Base-by-base conservation (phyloP, 2,113 vertebrate species). In the Rhynchopsitta pachyrhyncha region DNA sequence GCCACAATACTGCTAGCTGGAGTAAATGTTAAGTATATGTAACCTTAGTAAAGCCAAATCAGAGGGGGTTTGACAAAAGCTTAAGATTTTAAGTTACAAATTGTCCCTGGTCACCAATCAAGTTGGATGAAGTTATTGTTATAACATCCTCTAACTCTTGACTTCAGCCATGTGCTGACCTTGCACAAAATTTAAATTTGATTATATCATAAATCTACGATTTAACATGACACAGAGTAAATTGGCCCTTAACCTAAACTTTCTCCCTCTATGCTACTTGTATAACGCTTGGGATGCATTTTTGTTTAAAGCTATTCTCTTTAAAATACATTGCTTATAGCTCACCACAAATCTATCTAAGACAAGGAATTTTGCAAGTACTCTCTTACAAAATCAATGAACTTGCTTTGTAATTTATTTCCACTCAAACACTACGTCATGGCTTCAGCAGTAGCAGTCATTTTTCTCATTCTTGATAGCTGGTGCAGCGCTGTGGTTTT, bases 161-260 rank as follows among this genome's bases (percentile, higher is more conserved):
- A 91, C 52, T 90, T 92, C 73, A 95, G 42, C 47, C 49, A 81
- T 0, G 16, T 80, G 18, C 85, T 84, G 57, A 90, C 46, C 62
- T 85, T 70, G 90, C 69, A 94, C 82, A 86, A 91, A 93, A 96
- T 97, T 59, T 94, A 69, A 82, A 87, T 86, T 75, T 83, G 15
- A 73, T 62, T 82, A 41, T 19, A 73, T 17, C 53, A 60, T 79
- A 59, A 66, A 78, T 46, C 9, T 81, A 13, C 50, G 47, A 62
- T 24, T 52, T 80, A 62, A 88, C 0, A 5, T 35, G 52, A 53
- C 6, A 53, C 5, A 46, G 41, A 93, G 78, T 75, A 91, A 86
- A 88, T 59, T 50, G 78, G 44, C 63, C 10, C 15, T n/a, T 25
- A 75, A 28, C 41, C 15, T 28, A 49, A 49, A 77, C 10, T 69